phyloP scores from a whole-genome alignment of 1,140 invertebrate species.

The Ostrea denselamellosa region DNA sequence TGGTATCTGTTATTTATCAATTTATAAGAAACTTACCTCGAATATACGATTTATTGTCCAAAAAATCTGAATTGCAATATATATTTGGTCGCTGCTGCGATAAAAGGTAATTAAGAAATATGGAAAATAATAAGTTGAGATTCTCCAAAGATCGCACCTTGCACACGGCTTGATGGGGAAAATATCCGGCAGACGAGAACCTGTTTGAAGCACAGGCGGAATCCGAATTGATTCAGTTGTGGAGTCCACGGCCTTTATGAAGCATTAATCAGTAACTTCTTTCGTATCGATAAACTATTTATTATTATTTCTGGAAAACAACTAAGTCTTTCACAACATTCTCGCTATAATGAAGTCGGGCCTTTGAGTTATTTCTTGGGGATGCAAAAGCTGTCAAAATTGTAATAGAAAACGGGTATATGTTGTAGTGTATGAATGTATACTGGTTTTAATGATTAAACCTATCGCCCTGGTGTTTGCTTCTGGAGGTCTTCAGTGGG shows the following conservation, averaged over 20 bases:
- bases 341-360: not conserved
- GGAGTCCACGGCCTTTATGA: not conserved
- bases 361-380: not conserved
- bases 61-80: not conserved
- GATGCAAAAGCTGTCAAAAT: not conserved
- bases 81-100: not conserved
- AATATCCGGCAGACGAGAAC: slow-evolving; percentile 16
- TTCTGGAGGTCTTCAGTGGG: not conserved
- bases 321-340: not conserved
- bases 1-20: not conserved
- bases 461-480: not conserved
- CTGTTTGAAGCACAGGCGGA: slow-evolving; percentile 6
- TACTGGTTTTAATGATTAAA: not conserved
- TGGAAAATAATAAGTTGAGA: not conserved
- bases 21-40: not conserved
- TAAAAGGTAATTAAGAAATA: not conserved
- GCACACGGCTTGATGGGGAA: not conserved
- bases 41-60: not conserved
- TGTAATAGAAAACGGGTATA: not conserved
- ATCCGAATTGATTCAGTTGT: slow-evolving; percentile 24
- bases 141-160: not conserved
- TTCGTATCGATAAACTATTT: slow-evolving; percentile 34
- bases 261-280: not conserved
- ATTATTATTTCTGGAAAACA: slow-evolving; percentile 17
- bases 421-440: not conserved